phyloP scores from a whole-genome alignment of 2,888 invertebrate genomes.

The Deroplatys truncata region DNA sequence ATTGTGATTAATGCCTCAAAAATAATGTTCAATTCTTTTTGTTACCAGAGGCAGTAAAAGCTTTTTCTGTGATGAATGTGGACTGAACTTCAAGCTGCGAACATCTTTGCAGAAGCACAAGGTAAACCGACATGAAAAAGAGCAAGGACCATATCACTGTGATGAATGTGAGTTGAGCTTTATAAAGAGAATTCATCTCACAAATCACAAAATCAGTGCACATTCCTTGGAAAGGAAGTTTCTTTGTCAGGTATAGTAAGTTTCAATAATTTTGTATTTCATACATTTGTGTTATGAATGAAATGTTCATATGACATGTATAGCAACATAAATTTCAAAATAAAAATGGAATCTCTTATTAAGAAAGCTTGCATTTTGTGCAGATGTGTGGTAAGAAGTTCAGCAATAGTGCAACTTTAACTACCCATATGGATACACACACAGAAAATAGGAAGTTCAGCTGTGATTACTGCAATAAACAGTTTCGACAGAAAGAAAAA shows the following conservation, averaged over 20 bases:
- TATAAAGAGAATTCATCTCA: conserved; percentile 30
- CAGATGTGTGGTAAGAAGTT: conserved; percentile 33
- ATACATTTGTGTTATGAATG: no score
- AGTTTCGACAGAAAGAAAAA: conserved; percentile 32
- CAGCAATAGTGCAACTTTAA: conserved; percentile 28
- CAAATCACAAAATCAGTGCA: conserved; percentile 29
- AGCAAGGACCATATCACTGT: conserved; percentile 24
- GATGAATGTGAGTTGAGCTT: conserved; percentile 27
- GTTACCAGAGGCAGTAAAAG: conserved; percentile 29
- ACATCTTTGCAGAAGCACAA: conserved; percentile 33
- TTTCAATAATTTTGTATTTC: not conserved
- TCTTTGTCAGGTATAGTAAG: conserved; percentile 30
- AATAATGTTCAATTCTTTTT: not conserved
- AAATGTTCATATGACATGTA: no score
- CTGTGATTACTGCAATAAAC: conserved; percentile 29
- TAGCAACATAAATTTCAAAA: not conserved
- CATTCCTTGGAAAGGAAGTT: conserved; percentile 31
- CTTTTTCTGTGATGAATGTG: conserved; percentile 33
- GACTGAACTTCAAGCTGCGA: conserved; percentile 28
- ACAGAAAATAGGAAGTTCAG: conserved; percentile 26
- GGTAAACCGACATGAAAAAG: conserved; percentile 31
- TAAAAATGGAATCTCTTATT: not conserved
- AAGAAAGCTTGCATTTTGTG: not conserved
- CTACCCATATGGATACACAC: conserved; percentile 28
- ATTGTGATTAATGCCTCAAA: no score